phyloP scores from a whole-genome alignment of 2,797 vertebrate genomes.

The Anabacerthia variegaticeps region DNA sequence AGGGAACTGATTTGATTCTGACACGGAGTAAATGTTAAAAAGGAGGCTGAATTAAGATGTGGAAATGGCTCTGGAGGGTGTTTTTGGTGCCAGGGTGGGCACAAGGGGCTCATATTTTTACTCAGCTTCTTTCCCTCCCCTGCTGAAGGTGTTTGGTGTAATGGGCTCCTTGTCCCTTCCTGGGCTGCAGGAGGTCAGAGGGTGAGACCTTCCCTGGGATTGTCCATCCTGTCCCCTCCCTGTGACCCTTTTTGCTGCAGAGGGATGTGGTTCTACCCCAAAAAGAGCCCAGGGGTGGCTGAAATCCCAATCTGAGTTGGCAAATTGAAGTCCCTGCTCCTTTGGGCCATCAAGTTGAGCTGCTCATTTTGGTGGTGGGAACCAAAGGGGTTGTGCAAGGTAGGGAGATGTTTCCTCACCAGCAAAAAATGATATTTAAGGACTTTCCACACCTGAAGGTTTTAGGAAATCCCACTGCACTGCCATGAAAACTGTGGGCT shows the following conservation, averaged over 20 bases:
- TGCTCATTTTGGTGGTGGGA: background rate
- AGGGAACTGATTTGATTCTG: background rate
- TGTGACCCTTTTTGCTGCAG: background rate
- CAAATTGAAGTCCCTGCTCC: background rate
- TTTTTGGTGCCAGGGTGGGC: background rate
- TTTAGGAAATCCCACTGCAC: background rate
- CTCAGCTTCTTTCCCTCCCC: background rate
- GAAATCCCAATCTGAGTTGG: background rate
- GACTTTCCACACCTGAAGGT: background rate
- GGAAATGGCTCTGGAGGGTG: background rate
- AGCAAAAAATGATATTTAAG: background rate
- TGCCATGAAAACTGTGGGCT: no score
- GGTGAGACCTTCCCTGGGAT: background rate
- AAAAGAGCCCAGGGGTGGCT: background rate
- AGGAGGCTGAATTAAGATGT: background rate
- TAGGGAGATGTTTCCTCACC: background rate
- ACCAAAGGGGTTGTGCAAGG: background rate
- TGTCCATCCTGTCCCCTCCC: background rate
- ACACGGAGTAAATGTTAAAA: background rate
- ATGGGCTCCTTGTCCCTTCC: background rate
- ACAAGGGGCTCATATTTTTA: background rate
- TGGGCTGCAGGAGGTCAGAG: background rate
- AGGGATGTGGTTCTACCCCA: background rate
- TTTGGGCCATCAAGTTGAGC: background rate
- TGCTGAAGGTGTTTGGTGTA: background rate